A percentile compares a stretch with the other conserved stretches of the same genome.
phyloP scores from a whole-genome alignment of 2,888 invertebrate genomes.

The Acronicta alni region DNA sequence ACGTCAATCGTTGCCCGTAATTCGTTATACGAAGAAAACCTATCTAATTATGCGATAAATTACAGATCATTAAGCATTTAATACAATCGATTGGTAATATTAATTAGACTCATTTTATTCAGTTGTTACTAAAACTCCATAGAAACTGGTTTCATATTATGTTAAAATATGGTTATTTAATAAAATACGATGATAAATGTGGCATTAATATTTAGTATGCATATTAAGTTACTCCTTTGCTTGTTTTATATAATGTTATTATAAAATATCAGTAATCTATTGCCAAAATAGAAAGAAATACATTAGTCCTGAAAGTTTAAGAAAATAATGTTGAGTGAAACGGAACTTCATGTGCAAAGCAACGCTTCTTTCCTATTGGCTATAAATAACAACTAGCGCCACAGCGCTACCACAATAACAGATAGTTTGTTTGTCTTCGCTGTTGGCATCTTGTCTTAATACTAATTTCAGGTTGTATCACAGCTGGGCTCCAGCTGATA shows the following conservation, averaged over 20 bases:
- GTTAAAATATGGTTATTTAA: not conserved
- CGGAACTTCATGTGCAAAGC: constrained; percentile 59
- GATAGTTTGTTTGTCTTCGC: constrained; percentile 50
- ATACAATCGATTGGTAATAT: not conserved
- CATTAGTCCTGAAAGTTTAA: not conserved
- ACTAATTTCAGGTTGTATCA: constrained; percentile 74
- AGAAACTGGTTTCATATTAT: not conserved
- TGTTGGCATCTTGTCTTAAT: constrained; percentile 67
- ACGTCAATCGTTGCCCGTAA: constrained; percentile 69
- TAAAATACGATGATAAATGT: not conserved
- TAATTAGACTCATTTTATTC: not conserved
- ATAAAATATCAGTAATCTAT: not conserved
- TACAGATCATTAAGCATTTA: not conserved
- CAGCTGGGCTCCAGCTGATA: constrained; percentile 89
- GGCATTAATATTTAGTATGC: not conserved
- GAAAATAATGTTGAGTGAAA: constrained; percentile 47
- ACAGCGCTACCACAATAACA: constrained; percentile 55
- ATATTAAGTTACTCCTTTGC: not conserved
- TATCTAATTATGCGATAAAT: not conserved
- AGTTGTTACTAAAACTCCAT: not conserved
- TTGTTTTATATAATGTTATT: not conserved
- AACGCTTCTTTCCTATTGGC: constrained; percentile 75
- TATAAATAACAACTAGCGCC: constrained; percentile 54
- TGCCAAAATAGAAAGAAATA: not conserved
- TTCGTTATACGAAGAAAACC: constrained; percentile 65